Conservation (phyloP, 1,140 invertebrate genomes). For the Drosophila ironensis region DNA sequence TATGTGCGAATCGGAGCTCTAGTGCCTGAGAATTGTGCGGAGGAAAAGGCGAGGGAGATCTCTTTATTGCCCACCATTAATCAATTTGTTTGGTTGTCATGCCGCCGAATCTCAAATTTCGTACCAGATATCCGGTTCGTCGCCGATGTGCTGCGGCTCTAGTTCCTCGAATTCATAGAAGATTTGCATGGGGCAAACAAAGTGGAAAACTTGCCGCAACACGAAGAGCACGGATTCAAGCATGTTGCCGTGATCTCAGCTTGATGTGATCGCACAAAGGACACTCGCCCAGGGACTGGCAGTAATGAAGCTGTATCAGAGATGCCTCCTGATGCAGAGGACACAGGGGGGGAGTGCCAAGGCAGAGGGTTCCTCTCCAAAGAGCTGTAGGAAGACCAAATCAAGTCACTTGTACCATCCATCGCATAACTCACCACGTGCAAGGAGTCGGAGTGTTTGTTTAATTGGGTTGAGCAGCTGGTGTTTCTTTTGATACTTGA, state of each 20-base stretch:
- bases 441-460: conserved; percentile 13
- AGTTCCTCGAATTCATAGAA: conserved; percentile 49
- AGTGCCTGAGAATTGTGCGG: conserved; percentile 11
- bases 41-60: conserved; percentile 15
- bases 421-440: conserved; percentile 36
- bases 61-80: conserved; percentile 64
- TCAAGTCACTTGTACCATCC: not conserved
- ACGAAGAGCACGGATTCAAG: conserved; percentile 44
- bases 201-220: conserved; percentile 44
- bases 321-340: conserved; percentile 21
- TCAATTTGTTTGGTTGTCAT: conserved; percentile 59
- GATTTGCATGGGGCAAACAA: conserved; percentile 47
- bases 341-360: conserved; percentile 36
- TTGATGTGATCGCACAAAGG: conserved; percentile 4
- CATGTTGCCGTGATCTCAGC: conserved; percentile 18
- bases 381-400: conserved; percentile 33
- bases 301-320: conserved; percentile 10
- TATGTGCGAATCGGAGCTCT: conserved; percentile 68
- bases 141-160: not conserved
- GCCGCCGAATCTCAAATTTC: conserved; percentile 34
- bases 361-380: conserved; percentile 33
- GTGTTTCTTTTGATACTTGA: conserved; percentile 67
- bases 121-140: conserved; percentile 34
- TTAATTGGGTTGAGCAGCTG: conserved; percentile 55
- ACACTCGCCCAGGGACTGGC: conserved; percentile 18